Evolutionary conservation across 2,113 vertebrate genomes (phyloP).

Genomic region (Zapornia atra): DNA sequence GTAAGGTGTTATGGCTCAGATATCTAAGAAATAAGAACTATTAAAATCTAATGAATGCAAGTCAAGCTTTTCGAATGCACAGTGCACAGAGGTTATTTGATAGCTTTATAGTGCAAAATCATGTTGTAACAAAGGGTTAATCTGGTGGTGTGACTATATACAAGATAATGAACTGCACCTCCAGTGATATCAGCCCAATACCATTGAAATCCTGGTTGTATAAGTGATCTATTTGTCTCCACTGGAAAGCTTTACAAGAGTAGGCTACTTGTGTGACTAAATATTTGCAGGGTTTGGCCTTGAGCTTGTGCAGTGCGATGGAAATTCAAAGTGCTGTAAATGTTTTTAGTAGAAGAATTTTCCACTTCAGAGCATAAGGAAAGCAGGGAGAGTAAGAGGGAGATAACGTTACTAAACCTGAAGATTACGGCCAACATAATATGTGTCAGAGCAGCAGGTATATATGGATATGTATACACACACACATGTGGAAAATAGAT

Average conservation of each 20-base stretch:
- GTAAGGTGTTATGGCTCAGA: background rate
- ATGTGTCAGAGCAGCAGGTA: background rate
- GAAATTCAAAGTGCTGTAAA: conserved; percentile 44
- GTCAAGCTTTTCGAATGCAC: background rate
- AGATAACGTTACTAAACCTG: conserved; percentile 15
- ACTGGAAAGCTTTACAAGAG: conserved; percentile 19
- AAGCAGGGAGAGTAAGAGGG: conserved; percentile 9
- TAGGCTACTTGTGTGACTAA: conserved; percentile 20
- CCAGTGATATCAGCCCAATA: background rate
- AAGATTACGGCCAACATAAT: background rate
- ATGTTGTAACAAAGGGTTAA: background rate
- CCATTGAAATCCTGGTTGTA: background rate
- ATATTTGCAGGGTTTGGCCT: conserved; percentile 50
- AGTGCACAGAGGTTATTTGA: background rate
- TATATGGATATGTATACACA: background rate
- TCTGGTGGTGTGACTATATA: conserved; percentile 1
- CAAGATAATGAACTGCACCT: conserved; percentile 3
- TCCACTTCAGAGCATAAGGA: conserved; percentile 20
- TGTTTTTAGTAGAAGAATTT: conserved; percentile 45
- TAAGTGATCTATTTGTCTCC: conserved; percentile 19
- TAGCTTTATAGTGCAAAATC: background rate
- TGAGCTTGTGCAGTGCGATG: conserved; percentile 50
- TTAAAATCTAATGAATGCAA: background rate
- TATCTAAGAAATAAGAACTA: background rate
- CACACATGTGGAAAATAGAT: background rate